Percentiles rank a stretch among this genome's conserved stretches.
phyloP scores from a whole-genome alignment of 2,797 vertebrate species.

The Mus caroli region DNA sequence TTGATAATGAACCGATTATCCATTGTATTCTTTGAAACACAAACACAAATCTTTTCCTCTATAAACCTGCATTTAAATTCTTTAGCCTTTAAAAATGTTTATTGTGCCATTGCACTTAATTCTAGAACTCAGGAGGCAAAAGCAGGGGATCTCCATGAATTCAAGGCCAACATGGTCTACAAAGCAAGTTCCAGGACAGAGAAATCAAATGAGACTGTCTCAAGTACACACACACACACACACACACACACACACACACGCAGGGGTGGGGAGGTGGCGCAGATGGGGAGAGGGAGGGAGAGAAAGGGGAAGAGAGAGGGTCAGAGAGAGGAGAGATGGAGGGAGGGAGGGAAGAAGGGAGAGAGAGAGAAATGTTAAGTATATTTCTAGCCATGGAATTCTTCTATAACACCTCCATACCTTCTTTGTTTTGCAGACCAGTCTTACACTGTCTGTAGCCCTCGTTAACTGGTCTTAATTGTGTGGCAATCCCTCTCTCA shows the following conservation, averaged over 20 bases:
- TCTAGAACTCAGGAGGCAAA: background rate
- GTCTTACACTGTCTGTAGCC: background rate
- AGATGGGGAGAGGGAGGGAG: too few relatives aligned
- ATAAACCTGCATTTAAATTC: conserved; percentile 33
- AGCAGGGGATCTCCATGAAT: background rate
- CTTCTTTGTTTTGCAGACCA: background rate
- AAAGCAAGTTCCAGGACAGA: background rate
- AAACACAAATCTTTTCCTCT: conserved; percentile 5
- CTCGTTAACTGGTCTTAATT: background rate
- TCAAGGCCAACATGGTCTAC: background rate
- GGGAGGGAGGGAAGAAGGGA: too few relatives aligned
- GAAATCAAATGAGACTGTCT: background rate
- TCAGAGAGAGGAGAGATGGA: background rate
- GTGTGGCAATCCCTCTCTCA: background rate
- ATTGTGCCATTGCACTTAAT: background rate
- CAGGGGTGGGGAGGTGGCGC: too few relatives aligned
- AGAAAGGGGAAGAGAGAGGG: background rate
- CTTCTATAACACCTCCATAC: background rate
- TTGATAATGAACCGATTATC: background rate
- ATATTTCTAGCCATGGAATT: conserved; percentile 26
- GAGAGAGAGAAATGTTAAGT: background rate
- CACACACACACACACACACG: background rate
- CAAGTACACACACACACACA: background rate
- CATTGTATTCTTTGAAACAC: background rate
- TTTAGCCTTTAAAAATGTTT: conserved; percentile 3